Evolutionary conservation across 2,888 invertebrate genomes (phyloP).

Genomic region (Acronicta leporina): DNA sequence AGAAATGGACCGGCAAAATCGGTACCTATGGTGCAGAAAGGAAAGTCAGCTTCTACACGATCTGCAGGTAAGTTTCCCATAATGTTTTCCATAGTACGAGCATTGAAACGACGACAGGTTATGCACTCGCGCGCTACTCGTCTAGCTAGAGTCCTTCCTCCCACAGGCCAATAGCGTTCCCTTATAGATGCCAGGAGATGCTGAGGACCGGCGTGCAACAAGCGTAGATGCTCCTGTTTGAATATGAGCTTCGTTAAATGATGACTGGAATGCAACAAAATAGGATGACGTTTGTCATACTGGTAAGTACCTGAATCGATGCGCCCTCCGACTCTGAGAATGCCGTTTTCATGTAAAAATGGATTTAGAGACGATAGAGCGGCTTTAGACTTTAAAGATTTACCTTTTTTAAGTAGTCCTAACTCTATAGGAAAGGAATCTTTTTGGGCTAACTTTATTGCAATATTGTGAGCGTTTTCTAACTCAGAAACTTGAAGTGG

Average conservation of each 20-base stretch:
- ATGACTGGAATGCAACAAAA: background rate
- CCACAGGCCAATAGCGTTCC: slow-evolving; percentile 12
- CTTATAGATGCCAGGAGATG: slow-evolving; percentile 6
- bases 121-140: slow-evolving; percentile 7
- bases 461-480: slow-evolving; percentile 4
- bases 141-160: slow-evolving; percentile 4
- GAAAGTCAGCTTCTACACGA: background rate
- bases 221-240: background rate
- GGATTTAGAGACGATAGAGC: slow-evolving; percentile 3
- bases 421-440: slow-evolving; percentile 10
- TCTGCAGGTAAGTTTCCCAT: slow-evolving; percentile 6
- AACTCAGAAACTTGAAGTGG: slow-evolving; percentile 9
- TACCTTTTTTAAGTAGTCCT: slow-evolving; percentile 6
- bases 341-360: slow-evolving; percentile 6
- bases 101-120: slow-evolving; percentile 2
- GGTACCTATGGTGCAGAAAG: background rate
- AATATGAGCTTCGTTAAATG: slow-evolving; percentile 2
- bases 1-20: slow-evolving; percentile 4
- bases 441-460: slow-evolving; percentile 2
- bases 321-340: slow-evolving; percentile 5
- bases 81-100: background rate
- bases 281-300: slow-evolving; percentile 6
- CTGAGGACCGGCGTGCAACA: slow-evolving; percentile 12
- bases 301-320: slow-evolving; percentile 2
- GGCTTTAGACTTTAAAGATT: slow-evolving; percentile 13